A percentile compares a stretch with the other conserved stretches of the same genome.
phyloP scores from a whole-genome alignment of 2,888 invertebrate genomes.

The Cremastinae sp. region DNA sequence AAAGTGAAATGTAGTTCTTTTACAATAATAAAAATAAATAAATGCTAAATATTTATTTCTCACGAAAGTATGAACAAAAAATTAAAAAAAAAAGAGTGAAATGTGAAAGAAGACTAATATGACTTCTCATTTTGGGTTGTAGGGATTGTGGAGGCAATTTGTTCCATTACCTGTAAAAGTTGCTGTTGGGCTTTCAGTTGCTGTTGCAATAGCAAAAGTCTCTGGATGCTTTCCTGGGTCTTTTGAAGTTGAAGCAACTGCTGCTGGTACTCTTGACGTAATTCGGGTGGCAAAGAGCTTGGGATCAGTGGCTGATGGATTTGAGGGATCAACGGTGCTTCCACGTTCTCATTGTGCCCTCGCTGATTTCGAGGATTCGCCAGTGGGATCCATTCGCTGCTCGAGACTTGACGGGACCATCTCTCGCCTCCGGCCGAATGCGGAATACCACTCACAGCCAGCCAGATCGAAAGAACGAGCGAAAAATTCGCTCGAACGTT shows the following conservation, averaged over 20 bases:
- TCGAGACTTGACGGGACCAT: constrained; percentile 78
- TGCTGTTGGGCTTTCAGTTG: constrained; percentile 76
- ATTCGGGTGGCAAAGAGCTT: constrained; percentile 72
- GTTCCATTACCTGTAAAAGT: constrained; percentile 72
- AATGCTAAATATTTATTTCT: no score
- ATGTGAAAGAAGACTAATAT: no score
- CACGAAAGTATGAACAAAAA: no score
- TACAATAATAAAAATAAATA: no score
- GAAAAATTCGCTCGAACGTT: constrained; percentile 70
- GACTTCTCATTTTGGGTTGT: no score
- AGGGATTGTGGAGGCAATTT: no score
- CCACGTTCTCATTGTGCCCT: constrained; percentile 62
- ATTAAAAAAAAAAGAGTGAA: no score
- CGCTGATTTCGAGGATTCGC: constrained; percentile 72
- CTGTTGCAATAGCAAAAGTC: constrained; percentile 75
- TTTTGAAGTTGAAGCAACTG: constrained; percentile 77
- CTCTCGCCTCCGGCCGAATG: constrained; percentile 67
- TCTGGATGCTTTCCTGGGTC: constrained; percentile 78
- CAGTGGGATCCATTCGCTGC: constrained; percentile 79
- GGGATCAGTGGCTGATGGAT: constrained; percentile 58
- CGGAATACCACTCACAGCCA: constrained; percentile 65
- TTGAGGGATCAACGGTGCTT: constrained; percentile 52
- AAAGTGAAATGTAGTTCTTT: no score
- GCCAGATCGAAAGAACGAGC: constrained; percentile 67
- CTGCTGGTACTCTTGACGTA: constrained; percentile 78